A percentile compares a stretch with the other conserved stretches of the same genome.
phyloP scores from a whole-genome alignment of 2,797 vertebrate species.

The Oceanodroma leucorhoa region DNA sequence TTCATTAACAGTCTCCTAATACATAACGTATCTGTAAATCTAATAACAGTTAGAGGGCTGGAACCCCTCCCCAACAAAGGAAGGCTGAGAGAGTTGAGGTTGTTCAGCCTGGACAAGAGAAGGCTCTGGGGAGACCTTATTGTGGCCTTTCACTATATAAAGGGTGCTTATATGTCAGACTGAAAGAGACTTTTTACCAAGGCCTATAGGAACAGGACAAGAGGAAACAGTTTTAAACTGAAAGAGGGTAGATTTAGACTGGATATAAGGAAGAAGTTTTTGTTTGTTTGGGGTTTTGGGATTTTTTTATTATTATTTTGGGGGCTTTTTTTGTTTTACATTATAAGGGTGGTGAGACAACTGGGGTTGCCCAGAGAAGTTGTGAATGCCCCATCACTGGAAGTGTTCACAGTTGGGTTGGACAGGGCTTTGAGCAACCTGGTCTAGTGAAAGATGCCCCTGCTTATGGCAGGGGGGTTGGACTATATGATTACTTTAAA shows the following conservation, averaged over 20 bases:
- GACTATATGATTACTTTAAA: not conserved
- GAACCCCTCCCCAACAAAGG: fast-evolving
- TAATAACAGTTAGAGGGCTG: not conserved
- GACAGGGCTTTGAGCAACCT: not conserved
- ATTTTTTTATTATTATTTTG: not conserved
- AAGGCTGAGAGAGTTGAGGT: not conserved
- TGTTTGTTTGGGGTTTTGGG: not conserved
- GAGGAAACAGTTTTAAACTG: not conserved
- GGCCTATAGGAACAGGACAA: not conserved
- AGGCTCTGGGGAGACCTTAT: not conserved
- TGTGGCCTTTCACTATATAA: not conserved
- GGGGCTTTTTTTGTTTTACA: not conserved
- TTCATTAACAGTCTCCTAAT: not conserved
- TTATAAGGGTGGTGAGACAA: not conserved
- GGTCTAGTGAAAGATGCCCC: not conserved
- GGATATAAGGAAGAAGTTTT: not conserved
- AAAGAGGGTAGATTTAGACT: not conserved
- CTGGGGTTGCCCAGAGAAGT: not conserved
- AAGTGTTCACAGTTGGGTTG: fast-evolving
- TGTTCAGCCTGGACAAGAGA: not conserved
- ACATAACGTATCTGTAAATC: not conserved
- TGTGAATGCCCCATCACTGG: not conserved
- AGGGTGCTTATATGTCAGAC: not conserved
- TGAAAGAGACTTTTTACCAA: not conserved
- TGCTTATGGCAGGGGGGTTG: fast-evolving